Evolutionary conservation across 1,140 invertebrate species (phyloP).

Genomic region (Drosophila subobscura): DNA sequence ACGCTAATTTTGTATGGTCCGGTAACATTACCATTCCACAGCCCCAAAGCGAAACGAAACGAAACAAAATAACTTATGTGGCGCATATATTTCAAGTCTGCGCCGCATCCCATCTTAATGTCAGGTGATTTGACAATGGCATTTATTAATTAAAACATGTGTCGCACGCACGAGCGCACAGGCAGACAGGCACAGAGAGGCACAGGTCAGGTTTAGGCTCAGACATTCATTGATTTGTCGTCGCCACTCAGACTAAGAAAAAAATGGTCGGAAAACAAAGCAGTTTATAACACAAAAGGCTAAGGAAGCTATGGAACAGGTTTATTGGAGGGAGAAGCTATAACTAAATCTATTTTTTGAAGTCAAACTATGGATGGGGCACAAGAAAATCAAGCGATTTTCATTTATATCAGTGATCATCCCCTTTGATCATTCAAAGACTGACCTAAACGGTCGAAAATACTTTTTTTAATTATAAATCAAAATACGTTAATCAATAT

Average conservation of each 20-base stretch:
- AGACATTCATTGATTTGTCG: slow-evolving; percentile 60
- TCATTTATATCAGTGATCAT: too few species aligned
- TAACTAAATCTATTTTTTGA: background rate
- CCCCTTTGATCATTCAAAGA: too few species aligned
- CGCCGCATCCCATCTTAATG: slow-evolving; percentile 50
- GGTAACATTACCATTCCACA: slow-evolving; percentile 13
- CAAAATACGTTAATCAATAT: too few species aligned
- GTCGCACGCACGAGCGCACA: slow-evolving; percentile 57
- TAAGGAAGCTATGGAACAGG: too few species aligned
- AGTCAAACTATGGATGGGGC: too few species aligned
- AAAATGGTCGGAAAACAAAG: background rate
- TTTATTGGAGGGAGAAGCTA: background rate
- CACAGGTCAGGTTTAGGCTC: slow-evolving; percentile 7
- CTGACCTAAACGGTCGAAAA: too few species aligned
- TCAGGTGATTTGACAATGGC: slow-evolving; percentile 76
- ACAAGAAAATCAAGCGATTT: too few species aligned
- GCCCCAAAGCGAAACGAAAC: slow-evolving; percentile 5
- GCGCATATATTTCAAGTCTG: slow-evolving; percentile 64
- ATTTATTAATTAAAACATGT: slow-evolving; percentile 81
- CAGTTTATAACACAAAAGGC: background rate
- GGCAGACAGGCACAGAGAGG: slow-evolving; percentile 14
- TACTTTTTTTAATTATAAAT: too few species aligned
- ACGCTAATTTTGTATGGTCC: slow-evolving; percentile 65
- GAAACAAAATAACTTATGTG: slow-evolving; percentile 59
- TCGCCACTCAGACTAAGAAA: slow-evolving; percentile 1